These are phyloP conservation scores for Apaloderma vittatum DNA, from an alignment of 2,113 vertebrate genomes.

Conservation along the genomic window DNA sequence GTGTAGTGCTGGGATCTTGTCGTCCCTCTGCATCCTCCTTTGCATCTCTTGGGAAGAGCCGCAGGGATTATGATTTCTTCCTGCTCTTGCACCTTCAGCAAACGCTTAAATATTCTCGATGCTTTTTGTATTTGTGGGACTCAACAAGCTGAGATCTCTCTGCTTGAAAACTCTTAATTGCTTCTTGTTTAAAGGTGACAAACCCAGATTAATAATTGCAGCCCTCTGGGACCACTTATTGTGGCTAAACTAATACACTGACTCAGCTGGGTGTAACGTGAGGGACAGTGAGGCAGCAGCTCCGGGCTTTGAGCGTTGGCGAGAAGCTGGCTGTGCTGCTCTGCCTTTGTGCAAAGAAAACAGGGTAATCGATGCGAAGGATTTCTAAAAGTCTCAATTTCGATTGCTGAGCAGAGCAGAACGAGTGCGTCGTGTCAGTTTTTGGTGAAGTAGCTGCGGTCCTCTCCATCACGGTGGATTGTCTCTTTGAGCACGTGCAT, in stretches of 20 bases:
- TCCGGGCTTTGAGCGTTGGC: not conserved
- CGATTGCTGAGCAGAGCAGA: not conserved
- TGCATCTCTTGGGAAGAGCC: not conserved
- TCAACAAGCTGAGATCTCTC: not conserved
- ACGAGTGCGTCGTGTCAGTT: rapidly evolving
- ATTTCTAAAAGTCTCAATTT: not conserved
- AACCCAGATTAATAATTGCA: not conserved
- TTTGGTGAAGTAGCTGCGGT: rapidly evolving
- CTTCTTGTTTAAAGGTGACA: not conserved
- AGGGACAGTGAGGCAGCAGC: not conserved
- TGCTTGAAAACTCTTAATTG: not conserved
- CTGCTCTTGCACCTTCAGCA: not conserved
- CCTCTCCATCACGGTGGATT: rapidly evolving
- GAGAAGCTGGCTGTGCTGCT: not conserved
- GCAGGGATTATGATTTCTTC: rapidly evolving
- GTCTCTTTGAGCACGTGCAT: rapidly evolving
- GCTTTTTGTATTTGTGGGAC: not conserved
- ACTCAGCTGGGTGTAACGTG: not conserved
- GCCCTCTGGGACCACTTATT: not conserved
- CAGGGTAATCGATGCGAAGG: rapidly evolving
- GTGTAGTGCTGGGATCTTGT: not conserved
- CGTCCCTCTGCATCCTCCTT: not conserved
- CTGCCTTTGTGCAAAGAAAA: not conserved
- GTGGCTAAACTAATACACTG: rapidly evolving
- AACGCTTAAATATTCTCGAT: not conserved